Percentiles rank a stretch among this genome's conserved stretches.
Conservation (phyloP, 2,888 invertebrate genomes). For the Andrena bicolor region DNA sequence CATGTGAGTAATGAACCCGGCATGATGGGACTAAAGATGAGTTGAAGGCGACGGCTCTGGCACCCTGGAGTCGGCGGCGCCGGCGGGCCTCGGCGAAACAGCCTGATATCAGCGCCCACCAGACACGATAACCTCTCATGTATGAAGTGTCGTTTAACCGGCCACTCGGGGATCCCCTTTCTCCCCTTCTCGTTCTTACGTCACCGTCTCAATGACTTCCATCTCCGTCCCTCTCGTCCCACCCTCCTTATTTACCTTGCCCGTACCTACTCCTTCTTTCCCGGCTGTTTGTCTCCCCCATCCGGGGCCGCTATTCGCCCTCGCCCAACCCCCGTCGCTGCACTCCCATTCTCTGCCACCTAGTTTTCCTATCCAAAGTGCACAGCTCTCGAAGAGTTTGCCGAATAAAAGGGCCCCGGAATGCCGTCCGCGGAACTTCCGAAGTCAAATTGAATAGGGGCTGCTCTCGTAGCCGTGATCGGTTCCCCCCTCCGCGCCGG, state of each 20-base stretch:
- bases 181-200: slow-evolving; percentile 45
- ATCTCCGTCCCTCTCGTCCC: slow-evolving; percentile 6
- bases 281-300: slow-evolving; percentile 43
- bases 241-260: slow-evolving; percentile 22
- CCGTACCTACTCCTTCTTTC: slow-evolving; percentile 5
- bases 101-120: slow-evolving; percentile 74
- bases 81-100: slow-evolving; percentile 41
- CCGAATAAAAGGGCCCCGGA: slow-evolving; percentile 62
- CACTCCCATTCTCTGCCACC: slow-evolving; percentile 43
- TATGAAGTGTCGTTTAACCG: slow-evolving; percentile 76
- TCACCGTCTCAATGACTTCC: slow-evolving; percentile 41
- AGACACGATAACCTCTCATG: slow-evolving; percentile 78
- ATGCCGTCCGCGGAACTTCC: slow-evolving; percentile 54
- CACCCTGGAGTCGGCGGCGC: slow-evolving; percentile 49
- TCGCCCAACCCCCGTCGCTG: slow-evolving; percentile 1
- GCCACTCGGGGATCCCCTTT: slow-evolving; percentile 55
- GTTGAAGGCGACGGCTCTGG: slow-evolving; percentile 39
- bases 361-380: slow-evolving; percentile 52
- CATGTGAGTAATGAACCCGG: slow-evolving; percentile 74
- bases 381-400: slow-evolving; percentile 58
- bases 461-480: slow-evolving; percentile 41
- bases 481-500: slow-evolving; percentile 23
- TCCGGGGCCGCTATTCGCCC: slow-evolving; percentile 6
- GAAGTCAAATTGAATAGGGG: slow-evolving; percentile 68
- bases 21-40: slow-evolving; percentile 67